Conservation (phyloP, 2,888 invertebrate genomes). For the Stenolophus ochropezus region DNA sequence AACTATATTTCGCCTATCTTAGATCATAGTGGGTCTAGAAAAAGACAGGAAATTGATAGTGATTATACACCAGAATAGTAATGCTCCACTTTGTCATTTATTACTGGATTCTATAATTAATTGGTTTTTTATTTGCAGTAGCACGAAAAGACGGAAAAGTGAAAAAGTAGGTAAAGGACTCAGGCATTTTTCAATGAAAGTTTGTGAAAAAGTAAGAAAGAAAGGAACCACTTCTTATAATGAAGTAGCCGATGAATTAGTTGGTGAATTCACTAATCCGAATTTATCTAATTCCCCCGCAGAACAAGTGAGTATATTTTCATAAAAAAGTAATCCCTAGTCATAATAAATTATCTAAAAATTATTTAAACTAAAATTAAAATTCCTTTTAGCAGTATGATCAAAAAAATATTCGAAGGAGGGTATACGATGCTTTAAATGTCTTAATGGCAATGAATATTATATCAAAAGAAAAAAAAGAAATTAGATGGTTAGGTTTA, state of each 20-base stretch:
- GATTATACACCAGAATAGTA: conserved; percentile 77
- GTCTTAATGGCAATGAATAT: conserved; percentile 99
- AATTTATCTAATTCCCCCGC: conserved; percentile 81
- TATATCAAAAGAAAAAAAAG: conserved; percentile 99
- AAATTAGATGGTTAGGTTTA: conserved; percentile 98
- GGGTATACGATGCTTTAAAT: conserved; percentile 99
- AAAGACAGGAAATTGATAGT: conserved; percentile 77
- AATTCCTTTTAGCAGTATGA: conserved; percentile 81
- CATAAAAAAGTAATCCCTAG: not conserved
- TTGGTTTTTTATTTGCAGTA: conserved; percentile 69
- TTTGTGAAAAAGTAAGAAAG: conserved; percentile 98
- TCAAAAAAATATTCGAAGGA: conserved; percentile 98
- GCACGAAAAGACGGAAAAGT: conserved; percentile 82
- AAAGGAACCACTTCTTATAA: conserved; percentile 99
- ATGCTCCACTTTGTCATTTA: conserved; percentile 63
- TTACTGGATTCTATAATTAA: not conserved
- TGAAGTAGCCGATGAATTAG: conserved; percentile 99
- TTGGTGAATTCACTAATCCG: conserved; percentile 91
- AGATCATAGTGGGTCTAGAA: conserved; percentile 76
- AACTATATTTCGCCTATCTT: conserved; percentile 78
- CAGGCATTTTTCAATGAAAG: conserved; percentile 99
- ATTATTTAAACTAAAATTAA: conserved; percentile 2
- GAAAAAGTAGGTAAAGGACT: conserved; percentile 98
- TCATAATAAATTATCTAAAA: conserved; percentile 58
- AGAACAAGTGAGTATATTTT: conserved; percentile 78